These are phyloP conservation scores for Tubiluchus corallicola DNA, from an alignment of 2,888 invertebrate genomes.

Conservation along the genomic window DNA sequence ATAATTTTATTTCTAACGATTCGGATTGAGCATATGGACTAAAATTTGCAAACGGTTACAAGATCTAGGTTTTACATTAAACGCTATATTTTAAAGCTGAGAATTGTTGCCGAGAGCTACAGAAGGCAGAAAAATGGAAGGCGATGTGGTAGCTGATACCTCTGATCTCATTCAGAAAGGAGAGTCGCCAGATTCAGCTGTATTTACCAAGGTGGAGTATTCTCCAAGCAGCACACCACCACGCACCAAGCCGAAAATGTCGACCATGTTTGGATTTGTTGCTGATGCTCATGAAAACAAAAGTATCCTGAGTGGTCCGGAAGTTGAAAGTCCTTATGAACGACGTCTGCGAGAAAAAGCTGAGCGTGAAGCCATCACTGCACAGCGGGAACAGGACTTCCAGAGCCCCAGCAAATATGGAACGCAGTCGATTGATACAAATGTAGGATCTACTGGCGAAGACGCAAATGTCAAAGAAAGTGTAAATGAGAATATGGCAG, in stretches of 20 bases:
- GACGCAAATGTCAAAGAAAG: background rate
- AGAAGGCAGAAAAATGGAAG: background rate
- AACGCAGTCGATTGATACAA: background rate
- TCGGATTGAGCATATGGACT: too few relatives aligned
- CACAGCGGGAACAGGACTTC: background rate
- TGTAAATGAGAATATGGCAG: background rate
- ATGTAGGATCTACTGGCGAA: background rate
- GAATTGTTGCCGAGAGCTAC: background rate
- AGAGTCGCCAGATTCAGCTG: background rate
- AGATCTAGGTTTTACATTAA: too few relatives aligned
- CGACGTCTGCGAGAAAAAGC: slow-evolving; percentile 1
- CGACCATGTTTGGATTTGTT: background rate
- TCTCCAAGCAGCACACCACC: too few relatives aligned
- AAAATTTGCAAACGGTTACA: too few relatives aligned
- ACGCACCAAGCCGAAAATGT: background rate
- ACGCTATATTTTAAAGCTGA: background rate
- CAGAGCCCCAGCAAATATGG: background rate
- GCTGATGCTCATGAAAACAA: slow-evolving; percentile 1
- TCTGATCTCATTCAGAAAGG: too few relatives aligned
- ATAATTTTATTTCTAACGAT: too few relatives aligned
- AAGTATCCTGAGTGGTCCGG: background rate
- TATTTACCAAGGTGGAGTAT: slow-evolving; percentile 1
- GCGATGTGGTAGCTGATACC: background rate
- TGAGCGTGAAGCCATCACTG: background rate
- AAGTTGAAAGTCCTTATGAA: background rate